A percentile compares a stretch with the other conserved stretches of the same genome.
Evolutionary conservation across 2,888 invertebrate genomes (phyloP).

Genomic region (Plutella xylostella): DNA sequence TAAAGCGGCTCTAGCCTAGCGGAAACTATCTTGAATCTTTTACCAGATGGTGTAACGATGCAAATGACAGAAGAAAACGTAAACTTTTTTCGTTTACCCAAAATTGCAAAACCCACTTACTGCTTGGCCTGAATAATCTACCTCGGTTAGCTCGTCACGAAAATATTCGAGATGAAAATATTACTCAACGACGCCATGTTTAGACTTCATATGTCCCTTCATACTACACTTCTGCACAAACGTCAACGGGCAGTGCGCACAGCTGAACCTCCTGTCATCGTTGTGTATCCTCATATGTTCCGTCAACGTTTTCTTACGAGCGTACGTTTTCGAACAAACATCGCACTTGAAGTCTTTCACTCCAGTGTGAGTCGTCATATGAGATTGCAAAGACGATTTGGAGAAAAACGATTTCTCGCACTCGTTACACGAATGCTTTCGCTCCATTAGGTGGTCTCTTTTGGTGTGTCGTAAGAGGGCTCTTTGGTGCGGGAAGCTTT

Average conservation of each 20-base stretch:
- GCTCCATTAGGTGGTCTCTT: slow-evolving; percentile 49
- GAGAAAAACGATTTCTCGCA: slow-evolving; percentile 55
- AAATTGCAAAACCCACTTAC: too few species aligned
- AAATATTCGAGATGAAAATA: too few species aligned
- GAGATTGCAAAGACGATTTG: slow-evolving; percentile 49
- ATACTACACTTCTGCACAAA: slow-evolving; percentile 57
- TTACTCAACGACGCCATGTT: slow-evolving; percentile 49
- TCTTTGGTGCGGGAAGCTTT: slow-evolving; percentile 47
- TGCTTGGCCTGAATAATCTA: too few species aligned
- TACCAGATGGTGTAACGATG: too few species aligned
- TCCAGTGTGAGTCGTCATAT: slow-evolving; percentile 55
- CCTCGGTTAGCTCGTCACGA: too few species aligned
- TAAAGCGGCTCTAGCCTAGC: too few species aligned
- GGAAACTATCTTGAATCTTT: too few species aligned
- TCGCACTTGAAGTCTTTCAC: slow-evolving; percentile 48
- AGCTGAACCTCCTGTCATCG: slow-evolving; percentile 52
- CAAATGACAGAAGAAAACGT: too few species aligned
- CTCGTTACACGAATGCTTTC: slow-evolving; percentile 44
- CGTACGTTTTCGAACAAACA: slow-evolving; percentile 48
- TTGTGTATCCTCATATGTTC: slow-evolving; percentile 61
- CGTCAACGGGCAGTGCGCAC: slow-evolving; percentile 41
- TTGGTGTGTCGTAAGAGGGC: slow-evolving; percentile 53
- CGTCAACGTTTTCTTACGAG: slow-evolving; percentile 48
- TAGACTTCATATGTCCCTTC: slow-evolving; percentile 54
- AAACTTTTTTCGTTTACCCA: too few species aligned